These are phyloP conservation scores for Marmota monax DNA, from an alignment of 2,113 vertebrate genomes.

Conservation along the genomic window DNA sequence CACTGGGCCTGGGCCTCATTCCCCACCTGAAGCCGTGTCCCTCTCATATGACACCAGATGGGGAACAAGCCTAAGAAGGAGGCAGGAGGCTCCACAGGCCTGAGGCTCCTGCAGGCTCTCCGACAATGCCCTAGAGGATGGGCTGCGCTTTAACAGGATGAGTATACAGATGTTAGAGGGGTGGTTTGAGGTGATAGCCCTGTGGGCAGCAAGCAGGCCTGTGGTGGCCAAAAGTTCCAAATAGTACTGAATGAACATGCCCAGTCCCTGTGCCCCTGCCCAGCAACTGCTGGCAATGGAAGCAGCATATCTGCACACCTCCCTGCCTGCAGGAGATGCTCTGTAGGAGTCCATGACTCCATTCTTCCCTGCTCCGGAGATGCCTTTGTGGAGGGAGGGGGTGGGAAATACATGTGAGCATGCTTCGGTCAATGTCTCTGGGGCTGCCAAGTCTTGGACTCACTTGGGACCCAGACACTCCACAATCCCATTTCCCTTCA, in stretches of 20 bases:
- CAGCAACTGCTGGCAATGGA: not conserved
- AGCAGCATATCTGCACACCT: not conserved
- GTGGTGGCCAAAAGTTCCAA: not conserved
- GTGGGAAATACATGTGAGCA: rapidly evolving
- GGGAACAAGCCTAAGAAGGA: not conserved
- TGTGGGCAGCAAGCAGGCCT: not conserved
- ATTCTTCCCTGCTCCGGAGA: not conserved
- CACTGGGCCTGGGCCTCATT: rapidly evolving
- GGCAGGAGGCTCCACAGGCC: not conserved
- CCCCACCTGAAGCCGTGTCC: not conserved
- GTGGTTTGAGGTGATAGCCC: not conserved
- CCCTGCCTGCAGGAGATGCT: not conserved
- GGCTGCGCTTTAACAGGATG: rapidly evolving
- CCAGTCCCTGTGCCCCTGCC: not conserved
- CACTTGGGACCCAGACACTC: slow-evolving; percentile 92
- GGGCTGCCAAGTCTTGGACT: not conserved
- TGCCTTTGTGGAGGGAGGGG: not conserved
- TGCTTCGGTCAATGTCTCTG: rapidly evolving
- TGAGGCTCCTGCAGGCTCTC: not conserved
- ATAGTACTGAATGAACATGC: too few species aligned
- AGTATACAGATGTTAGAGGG: not conserved
- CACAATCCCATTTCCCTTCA: slow-evolving; percentile 93
- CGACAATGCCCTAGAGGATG: rapidly evolving
- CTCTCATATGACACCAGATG: not conserved
- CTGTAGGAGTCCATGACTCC: not conserved